A percentile compares a stretch with the other conserved stretches of the same genome.
Evolutionary conservation across 2,113 vertebrate species (phyloP).

Genomic region (Jaculus jaculus): DNA sequence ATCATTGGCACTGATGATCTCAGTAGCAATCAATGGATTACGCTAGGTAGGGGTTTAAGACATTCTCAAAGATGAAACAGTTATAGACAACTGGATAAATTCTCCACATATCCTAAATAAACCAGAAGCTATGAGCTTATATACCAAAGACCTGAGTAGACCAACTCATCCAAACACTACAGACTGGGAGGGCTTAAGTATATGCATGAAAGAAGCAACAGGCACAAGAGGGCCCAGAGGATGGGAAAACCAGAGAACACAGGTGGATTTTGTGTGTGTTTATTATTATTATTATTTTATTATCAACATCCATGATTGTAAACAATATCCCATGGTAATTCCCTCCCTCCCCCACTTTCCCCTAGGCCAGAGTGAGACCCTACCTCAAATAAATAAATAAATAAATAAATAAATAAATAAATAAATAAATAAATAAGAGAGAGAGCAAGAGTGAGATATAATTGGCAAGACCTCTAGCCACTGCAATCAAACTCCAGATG

Average conservation of each 20-base stretch:
- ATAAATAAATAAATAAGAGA: no score
- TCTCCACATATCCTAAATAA: neutral
- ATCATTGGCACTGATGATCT: neutral
- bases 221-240: neutral
- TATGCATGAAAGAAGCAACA: neutral
- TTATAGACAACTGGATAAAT: neutral
- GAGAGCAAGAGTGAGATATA: no score
- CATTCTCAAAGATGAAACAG: neutral
- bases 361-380: no score
- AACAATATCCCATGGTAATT: no score
- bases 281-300: no score
- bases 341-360: no score
- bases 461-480: no score
- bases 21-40: neutral
- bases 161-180: neutral
- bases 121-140: neutral
- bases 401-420: no score
- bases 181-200: neutral
- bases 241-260: neutral
- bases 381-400: no score
- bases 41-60: slow-evolving; percentile 7
- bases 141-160: neutral
- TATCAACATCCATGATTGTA: no score
- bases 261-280: neutral
- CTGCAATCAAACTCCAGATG: no score